A percentile compares a stretch with the other conserved stretches of the same genome.
These are phyloP conservation scores for Muraenolepis orangiensis DNA, from an alignment of 2,797 vertebrate species.

Conservation along the genomic window DNA sequence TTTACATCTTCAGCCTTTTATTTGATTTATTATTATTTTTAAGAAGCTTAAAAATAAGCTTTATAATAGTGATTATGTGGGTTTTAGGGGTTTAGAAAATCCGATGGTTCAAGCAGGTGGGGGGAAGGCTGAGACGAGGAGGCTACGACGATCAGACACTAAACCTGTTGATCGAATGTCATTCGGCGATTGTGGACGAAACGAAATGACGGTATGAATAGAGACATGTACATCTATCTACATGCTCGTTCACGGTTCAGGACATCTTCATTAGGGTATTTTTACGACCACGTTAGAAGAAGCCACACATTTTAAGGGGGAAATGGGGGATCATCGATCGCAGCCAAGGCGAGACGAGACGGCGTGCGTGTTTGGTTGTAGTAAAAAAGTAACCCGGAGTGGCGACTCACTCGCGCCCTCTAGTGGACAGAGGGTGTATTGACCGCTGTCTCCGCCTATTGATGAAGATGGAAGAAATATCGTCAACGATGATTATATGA, in stretches of 20 bases:
- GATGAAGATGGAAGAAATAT: background rate
- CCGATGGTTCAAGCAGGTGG: background rate
- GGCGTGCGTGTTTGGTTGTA: background rate
- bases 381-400: background rate
- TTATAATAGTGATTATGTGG: background rate
- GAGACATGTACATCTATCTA: too few species aligned
- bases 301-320: background rate
- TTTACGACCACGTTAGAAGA: background rate
- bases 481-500: background rate
- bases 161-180: too few species aligned
- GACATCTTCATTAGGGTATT: too few species aligned
- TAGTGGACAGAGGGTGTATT: background rate
- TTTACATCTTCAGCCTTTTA: too few species aligned
- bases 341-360: background rate
- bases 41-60: too few species aligned
- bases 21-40: too few species aligned
- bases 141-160: too few species aligned
- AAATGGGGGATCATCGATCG: background rate
- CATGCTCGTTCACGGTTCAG: too few species aligned
- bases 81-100: background rate
- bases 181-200: too few species aligned
- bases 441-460: background rate
- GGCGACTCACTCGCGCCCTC: background rate
- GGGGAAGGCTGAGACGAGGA: too few species aligned
- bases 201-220: too few species aligned